These are phyloP conservation scores for Tylochromis polylepis DNA, from an alignment of 2,113 vertebrate species.

Conservation along the genomic window DNA sequence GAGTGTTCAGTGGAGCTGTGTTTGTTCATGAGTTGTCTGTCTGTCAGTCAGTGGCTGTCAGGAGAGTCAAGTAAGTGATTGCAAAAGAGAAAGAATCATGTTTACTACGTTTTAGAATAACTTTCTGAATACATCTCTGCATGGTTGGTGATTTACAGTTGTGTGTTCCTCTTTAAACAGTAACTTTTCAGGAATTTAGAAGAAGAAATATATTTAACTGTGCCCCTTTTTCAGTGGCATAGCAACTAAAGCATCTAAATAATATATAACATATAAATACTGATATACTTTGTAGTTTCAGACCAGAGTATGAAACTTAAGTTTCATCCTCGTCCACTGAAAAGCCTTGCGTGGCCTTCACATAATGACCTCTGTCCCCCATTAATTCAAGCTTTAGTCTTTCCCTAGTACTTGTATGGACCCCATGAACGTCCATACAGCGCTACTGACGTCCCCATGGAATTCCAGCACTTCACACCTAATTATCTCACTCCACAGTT, in stretches of 20 bases:
- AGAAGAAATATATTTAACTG: background rate
- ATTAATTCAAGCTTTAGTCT: background rate
- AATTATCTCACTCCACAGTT: slow-evolving; percentile 40
- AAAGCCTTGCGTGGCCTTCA: background rate
- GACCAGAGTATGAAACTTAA: background rate
- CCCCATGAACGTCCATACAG: background rate
- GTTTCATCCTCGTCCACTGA: background rate
- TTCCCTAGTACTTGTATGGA: background rate
- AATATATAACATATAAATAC: background rate
- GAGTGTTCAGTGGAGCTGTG: slow-evolving; percentile 19
- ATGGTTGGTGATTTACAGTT: background rate
- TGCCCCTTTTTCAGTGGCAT: background rate
- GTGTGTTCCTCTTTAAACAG: background rate
- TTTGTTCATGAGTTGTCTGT: slow-evolving; percentile 39
- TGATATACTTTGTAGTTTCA: background rate
- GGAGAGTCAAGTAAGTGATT: background rate
- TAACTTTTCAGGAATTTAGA: background rate
- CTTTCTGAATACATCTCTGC: background rate
- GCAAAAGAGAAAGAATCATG: background rate
- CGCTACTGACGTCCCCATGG: background rate
- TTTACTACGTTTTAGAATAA: background rate
- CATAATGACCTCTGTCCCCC: background rate
- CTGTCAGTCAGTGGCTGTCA: slow-evolving; percentile 50
- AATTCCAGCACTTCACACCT: slow-evolving; percentile 39
- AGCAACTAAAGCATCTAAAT: background rate